A percentile compares a stretch with the other conserved stretches of the same genome.
These are phyloP conservation scores for Drosophila nigromelanica DNA, from an alignment of 1,140 invertebrate species.

Conservation along the genomic window DNA sequence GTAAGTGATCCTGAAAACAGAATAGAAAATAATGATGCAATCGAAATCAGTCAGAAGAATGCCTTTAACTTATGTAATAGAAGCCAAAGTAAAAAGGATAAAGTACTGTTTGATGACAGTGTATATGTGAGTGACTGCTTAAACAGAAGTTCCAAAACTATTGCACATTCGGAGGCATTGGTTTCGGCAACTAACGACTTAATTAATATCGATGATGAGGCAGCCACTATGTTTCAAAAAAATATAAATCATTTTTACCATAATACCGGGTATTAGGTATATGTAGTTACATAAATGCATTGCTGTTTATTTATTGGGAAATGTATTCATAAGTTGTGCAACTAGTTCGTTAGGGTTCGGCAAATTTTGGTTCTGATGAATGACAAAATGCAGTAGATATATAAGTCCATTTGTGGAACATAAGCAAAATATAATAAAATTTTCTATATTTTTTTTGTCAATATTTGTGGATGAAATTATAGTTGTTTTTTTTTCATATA, in stretches of 20 bases:
- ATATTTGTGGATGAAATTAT: too few species aligned
- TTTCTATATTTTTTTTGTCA: too few species aligned
- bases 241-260: conserved; percentile 39
- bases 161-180: conserved; percentile 34
- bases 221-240: conserved; percentile 28
- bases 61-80: conserved; percentile 33
- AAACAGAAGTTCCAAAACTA: conserved; percentile 52
- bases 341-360: too few species aligned
- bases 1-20: conserved; percentile 42
- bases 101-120: conserved; percentile 29
- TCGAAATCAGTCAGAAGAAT: conserved; percentile 42
- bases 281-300: too few species aligned
- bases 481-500: too few species aligned
- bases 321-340: too few species aligned
- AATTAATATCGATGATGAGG: conserved; percentile 35
- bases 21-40: conserved; percentile 36
- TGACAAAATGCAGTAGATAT: too few species aligned
- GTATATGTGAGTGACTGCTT: conserved; percentile 58
- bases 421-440: too few species aligned
- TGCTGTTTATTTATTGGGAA: too few species aligned
- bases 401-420: too few species aligned
- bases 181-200: conserved; percentile 25
- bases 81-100: conserved; percentile 28
- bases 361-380: too few species aligned
- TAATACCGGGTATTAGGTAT: conserved; percentile 6